Evolutionary conservation across 2,888 invertebrate species (phyloP), one percentile per base, ranked within the genome.

Genomic region (Iphiclides podalirius): DNA sequence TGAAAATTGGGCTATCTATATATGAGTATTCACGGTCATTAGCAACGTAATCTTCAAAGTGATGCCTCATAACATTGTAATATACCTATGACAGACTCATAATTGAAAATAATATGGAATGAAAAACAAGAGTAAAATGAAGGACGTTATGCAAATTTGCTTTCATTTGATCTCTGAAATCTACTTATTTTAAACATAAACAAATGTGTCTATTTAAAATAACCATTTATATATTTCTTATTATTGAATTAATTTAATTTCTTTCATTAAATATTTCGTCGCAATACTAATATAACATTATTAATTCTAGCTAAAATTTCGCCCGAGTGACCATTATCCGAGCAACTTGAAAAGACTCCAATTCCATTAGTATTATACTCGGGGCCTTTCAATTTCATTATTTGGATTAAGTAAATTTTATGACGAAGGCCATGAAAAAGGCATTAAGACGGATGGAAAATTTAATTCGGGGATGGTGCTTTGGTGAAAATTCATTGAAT

Each of bases 361-460:
- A 50, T 50, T 50, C 50, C 50, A 50, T 50, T 50, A 50, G 44
- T 43, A 36, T 44, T 40, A 40, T 50, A 44, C 39, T 50, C 39
- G 39, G 28, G 23, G 50, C 43, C 40, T 44, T 50, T 44, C 50
- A 44, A 45, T 50, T 50, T 44, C 40, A 50, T 50, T 44, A 50
- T 50, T 44, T 26, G 44, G 50, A 50, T 50, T 40, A 50, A 50
- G 44, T 50, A 34, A 44, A 44, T 50, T 50, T 44, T 50, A 50
- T 40, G 39, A 45, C 31, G 38, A 26, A 35, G 26, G 38, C 39
- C 26, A 44, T 42, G 48, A 48, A 47, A 47, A 41, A 36, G 47
- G 41, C 47, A 47, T 47, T 47, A 41, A 11, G 41, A 41, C 40
- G 41, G 17, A 41, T 16, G 33, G 40, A 28, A 36, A 42, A 48